phyloP scores from a whole-genome alignment of 2,888 invertebrate genomes.

The Adineta ricciae region DNA sequence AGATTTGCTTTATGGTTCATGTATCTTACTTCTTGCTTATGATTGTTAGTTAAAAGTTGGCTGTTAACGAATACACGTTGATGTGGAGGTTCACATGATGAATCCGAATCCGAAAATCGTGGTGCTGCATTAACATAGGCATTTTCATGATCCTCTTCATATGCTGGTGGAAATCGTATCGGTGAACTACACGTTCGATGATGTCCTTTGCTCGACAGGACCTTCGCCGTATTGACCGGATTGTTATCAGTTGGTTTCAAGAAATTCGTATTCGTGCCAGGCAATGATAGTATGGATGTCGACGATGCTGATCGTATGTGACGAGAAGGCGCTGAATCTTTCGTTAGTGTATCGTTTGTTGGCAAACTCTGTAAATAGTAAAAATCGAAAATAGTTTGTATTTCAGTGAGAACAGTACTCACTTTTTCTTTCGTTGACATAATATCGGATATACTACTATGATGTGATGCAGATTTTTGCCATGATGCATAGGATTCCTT shows the following conservation, averaged over 20 bases:
- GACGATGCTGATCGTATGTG: not conserved
- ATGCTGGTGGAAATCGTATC: not conserved
- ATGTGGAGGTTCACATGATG: not conserved
- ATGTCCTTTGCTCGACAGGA: not conserved
- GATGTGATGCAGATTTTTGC: not conserved
- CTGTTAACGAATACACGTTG: not conserved
- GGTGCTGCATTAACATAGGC: not conserved
- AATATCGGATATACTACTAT: not conserved
- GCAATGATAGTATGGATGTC: not conserved
- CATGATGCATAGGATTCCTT: not conserved
- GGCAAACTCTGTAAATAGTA: not conserved
- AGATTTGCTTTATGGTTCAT: too few species aligned
- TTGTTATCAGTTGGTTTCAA: not conserved
- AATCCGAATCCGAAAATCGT: not conserved
- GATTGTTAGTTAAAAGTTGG: not conserved
- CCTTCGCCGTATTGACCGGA: not conserved
- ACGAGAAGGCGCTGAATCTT: not conserved
- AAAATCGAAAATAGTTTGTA: not conserved
- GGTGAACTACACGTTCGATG: conserved; percentile 3
- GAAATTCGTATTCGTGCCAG: not conserved
- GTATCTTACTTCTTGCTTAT: not conserved
- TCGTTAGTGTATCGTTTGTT: not conserved
- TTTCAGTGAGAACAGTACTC: not conserved
- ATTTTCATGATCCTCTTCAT: not conserved
- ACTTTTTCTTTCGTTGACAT: not conserved